Evolutionary conservation across 1,140 invertebrate genomes (phyloP), one percentile per base, ranked within the genome.

Genomic region (Philotrypesis tridentata): DNA sequence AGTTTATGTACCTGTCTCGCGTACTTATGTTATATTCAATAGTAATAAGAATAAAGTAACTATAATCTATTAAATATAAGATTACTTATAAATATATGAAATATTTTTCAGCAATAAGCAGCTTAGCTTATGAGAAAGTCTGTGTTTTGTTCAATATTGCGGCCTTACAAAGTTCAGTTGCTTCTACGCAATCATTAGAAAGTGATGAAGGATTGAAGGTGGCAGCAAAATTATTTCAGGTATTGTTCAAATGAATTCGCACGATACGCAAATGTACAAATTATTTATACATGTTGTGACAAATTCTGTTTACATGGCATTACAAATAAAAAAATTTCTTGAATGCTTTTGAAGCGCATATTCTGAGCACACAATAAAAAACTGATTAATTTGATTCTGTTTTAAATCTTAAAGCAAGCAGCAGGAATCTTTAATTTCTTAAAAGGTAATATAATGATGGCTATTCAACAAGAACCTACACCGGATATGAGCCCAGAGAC

Each of bases 131-230:
- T 92, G 99, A 99, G 91, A 97, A 97, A 89, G 95, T 98, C 55
- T 99, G 98, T 89, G 95, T 99, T 70, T 93, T 99, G 2, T 99
- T 99, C 92, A 99, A 99, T 91, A 98, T 99, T 87, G 99, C 96
- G 21, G 97, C 98, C 2, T 92, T 99, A 84, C 97, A 99, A 92
- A 97, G 96, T 90, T 94, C 96, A 79, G 94, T 99, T 6, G 99
- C 97, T 8, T 94, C 96, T 14, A 93, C 94, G 77, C 97, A 99
- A 91, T 95, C 95, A 27, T 90, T 97, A 60, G 96, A 98, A 60
- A 97, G 93, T 79, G 98, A 99, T 92, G 98, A 99, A 83, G 97
- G 98, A 7, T 93, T 99, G 3, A 99, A 99, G 92, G 90, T 96
- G 63, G 96, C 98, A 29, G 97, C 98, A 0, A 99, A 98, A 93